Evolutionary conservation across 2,113 vertebrate species (phyloP).

Genomic region (Malurus alboscapulatus): DNA sequence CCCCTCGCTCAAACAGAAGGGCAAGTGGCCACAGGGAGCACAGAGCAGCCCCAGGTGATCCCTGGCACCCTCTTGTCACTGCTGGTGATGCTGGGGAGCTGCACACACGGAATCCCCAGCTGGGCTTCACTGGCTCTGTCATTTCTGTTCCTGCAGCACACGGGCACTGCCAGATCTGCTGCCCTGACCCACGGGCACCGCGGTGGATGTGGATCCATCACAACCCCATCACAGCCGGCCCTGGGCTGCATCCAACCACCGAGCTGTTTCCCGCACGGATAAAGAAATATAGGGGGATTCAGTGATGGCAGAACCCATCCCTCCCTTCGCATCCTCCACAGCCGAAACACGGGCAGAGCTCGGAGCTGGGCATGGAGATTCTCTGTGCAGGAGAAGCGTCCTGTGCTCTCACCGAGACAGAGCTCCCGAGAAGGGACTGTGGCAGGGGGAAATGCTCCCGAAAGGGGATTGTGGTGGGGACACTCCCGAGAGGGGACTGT

Average conservation of each 20-base stretch:
- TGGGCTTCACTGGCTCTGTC: background rate
- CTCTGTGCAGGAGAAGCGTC: rapidly evolving
- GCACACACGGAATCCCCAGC: background rate
- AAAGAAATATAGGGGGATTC: conserved; percentile 8
- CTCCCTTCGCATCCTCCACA: background rate
- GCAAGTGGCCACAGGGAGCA: rapidly evolving
- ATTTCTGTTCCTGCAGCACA: background rate
- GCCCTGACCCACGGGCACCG: background rate
- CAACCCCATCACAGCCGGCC: background rate
- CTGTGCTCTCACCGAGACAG: background rate
- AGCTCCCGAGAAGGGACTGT: no score
- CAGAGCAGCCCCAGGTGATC: background rate
- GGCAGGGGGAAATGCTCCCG: no score
- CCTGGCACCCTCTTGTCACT: background rate
- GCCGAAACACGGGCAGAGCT: background rate
- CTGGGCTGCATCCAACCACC: background rate
- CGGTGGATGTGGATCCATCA: background rate
- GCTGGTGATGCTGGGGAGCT: background rate
- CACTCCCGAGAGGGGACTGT: no score
- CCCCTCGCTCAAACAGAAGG: background rate
- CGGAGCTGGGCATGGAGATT: background rate
- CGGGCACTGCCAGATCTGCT: conserved; percentile 37
- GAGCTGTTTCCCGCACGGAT: background rate
- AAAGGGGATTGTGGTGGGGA: no score
- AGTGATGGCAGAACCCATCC: background rate